These are phyloP conservation scores for Hirtodrosophila alboralis DNA, from an alignment of 2,888 invertebrate species.

Conservation along the genomic window DNA sequence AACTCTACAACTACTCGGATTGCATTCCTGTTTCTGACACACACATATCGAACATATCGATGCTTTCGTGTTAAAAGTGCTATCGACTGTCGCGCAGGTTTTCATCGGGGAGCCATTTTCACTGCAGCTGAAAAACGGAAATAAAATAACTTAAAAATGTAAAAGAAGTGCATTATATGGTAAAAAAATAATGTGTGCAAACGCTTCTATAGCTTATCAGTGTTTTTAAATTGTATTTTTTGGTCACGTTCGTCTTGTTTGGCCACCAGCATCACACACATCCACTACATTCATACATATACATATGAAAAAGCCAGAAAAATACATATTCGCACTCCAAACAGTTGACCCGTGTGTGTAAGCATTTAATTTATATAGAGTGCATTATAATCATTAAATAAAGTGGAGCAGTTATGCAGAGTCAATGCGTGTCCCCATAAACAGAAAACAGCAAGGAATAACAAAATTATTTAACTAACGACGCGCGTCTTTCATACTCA, in stretches of 20 bases:
- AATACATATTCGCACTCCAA: conserved; percentile 42
- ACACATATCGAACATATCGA: conserved; percentile 13
- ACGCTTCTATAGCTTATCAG: conserved; percentile 44
- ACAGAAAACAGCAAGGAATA: conserved; percentile 38
- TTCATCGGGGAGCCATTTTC: conserved; percentile 61
- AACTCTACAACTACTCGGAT: conserved; percentile 2
- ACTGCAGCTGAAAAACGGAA: conserved; percentile 58
- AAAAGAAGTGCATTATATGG: conserved; percentile 44
- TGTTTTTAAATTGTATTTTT: conserved; percentile 53
- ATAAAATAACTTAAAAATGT: conserved; percentile 70
- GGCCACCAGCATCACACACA: conserved; percentile 67
- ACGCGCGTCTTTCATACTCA: conserved; percentile 33
- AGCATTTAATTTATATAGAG: conserved; percentile 64
- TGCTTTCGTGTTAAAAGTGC: conserved; percentile 34
- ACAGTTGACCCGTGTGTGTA: conserved; percentile 30
- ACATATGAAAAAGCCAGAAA: conserved; percentile 41
- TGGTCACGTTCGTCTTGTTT: conserved; percentile 51
- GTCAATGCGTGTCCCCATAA: conserved; percentile 25
- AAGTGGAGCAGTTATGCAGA: conserved; percentile 18
- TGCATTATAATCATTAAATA: conserved; percentile 41
- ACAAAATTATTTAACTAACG: conserved; percentile 46
- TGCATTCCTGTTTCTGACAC: conserved; percentile 2
- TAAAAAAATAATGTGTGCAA: conserved; percentile 57
- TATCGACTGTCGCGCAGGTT: conserved; percentile 58
- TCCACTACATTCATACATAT: conserved; percentile 35